Base-by-base conservation (phyloP, 2,113 vertebrate genomes). In the Rhizomys pruinosus region DNA sequence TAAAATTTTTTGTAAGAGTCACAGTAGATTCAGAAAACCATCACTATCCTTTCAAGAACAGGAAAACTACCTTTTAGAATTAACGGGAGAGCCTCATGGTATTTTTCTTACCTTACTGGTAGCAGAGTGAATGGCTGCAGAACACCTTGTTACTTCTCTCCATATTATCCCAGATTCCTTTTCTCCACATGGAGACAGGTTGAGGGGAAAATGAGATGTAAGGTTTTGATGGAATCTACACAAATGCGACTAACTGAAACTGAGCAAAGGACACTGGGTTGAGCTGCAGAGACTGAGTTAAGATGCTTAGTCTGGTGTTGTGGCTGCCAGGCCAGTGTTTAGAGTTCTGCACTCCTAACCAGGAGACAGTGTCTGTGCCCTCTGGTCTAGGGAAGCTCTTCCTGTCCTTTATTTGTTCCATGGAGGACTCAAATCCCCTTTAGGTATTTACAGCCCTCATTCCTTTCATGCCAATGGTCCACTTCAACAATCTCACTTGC, bases 21-120 rank as follows among this genome's bases (percentile, higher is more conserved):
- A 94, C 47, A 74, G 2, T 22, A 85, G 2, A 55, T 13, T 81
- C 86, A 80, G 34, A 90, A 95, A 85, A 84, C 9, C 68, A 68
- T 5, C 23, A 25, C 19, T 55, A 25, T 11, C 7, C 68, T 91
- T 91, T 59, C 63, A 91, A 87, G 39, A 69, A 73, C 1, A 37
- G 32, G 25, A 25, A 87, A 73, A 66, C 17, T 25, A 19, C 47
- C 3, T 13, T 89, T 85, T 22, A 79, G 52, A 16, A 69, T 44
- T 47, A 42, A 84, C 13, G 79, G 52, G 11, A 89, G 63, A 42
- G 34, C 52, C 71, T 84, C 68, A 13, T 27, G 27, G 37, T 37
- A 37, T n/a, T 16, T 84, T 90, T 29, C 71, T 57, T 64, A 57
- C 20, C 22, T 59, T 66, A 63, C 15, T 7, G 16, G 57, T 13